Percentiles rank a stretch among this genome's conserved stretches.
These are phyloP conservation scores for Crax fasciolata DNA, from an alignment of 2,797 vertebrate genomes.

Conservation along the genomic window DNA sequence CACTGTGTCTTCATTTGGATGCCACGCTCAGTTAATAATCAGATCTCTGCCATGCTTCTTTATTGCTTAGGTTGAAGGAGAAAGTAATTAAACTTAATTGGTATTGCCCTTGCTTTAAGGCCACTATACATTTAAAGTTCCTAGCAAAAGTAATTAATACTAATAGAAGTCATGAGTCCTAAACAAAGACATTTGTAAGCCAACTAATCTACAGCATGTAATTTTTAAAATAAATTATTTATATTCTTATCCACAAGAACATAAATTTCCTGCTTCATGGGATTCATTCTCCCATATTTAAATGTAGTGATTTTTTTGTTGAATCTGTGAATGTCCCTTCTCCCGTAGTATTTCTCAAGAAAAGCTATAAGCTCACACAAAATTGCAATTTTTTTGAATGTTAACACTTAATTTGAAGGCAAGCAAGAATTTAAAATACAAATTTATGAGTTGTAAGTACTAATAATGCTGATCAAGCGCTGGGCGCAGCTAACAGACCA, in stretches of 20 bases:
- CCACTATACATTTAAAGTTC: slow-evolving; percentile 38
- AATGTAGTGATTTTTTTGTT: background rate
- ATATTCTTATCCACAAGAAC: background rate
- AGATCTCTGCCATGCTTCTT: slow-evolving; percentile 58
- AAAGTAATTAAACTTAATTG: slow-evolving; percentile 77
- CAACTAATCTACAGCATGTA: background rate
- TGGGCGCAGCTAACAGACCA: background rate
- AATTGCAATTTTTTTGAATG: background rate
- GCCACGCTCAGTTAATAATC: slow-evolving; percentile 73
- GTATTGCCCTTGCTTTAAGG: slow-evolving; percentile 73
- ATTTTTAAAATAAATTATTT: slow-evolving; percentile 1
- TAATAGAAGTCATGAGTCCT: slow-evolving; percentile 60
- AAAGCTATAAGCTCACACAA: background rate
- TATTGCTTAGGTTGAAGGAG: slow-evolving; percentile 73
- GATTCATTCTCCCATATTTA: background rate
- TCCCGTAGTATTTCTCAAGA: background rate
- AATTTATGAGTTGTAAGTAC: background rate
- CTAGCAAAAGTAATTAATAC: slow-evolving; percentile 62
- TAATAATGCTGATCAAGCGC: background rate
- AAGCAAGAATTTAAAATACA: background rate
- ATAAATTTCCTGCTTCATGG: background rate
- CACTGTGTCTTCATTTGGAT: slow-evolving; percentile 74
- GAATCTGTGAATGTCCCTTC: background rate
- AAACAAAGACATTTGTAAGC: slow-evolving; percentile 58
- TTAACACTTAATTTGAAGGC: background rate